These are phyloP conservation scores for Mellivora capensis DNA, from an alignment of 2,113 vertebrate genomes.

Conservation along the genomic window DNA sequence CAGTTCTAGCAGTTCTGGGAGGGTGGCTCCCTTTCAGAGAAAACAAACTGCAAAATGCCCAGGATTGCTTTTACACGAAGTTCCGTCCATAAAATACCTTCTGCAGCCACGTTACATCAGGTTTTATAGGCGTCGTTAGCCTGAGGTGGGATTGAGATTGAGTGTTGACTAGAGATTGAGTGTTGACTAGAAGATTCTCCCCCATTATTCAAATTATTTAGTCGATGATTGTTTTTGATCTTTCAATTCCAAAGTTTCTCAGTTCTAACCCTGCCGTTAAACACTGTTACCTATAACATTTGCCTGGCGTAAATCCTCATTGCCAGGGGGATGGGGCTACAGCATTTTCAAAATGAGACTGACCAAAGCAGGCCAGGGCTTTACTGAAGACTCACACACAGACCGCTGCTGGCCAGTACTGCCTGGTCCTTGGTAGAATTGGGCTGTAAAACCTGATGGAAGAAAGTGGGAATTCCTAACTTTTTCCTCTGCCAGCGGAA, in stretches of 20 bases:
- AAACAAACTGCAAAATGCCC: not conserved
- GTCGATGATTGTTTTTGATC: not conserved
- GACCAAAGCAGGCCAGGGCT: not conserved
- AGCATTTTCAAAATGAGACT: not conserved
- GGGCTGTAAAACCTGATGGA: not conserved
- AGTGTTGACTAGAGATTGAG: not conserved
- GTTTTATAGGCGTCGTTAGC: not conserved
- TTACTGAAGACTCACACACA: not conserved
- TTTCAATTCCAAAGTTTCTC: not conserved
- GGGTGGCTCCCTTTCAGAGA: not conserved
- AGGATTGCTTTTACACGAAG: not conserved
- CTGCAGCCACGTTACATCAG: not conserved
- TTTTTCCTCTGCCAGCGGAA: not conserved
- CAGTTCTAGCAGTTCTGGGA: not conserved
- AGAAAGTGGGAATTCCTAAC: not conserved
- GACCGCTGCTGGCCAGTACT: not conserved
- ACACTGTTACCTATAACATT: not conserved
- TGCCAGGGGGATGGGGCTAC: not conserved
- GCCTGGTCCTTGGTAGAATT: not conserved
- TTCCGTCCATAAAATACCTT: not conserved
- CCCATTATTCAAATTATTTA: not conserved
- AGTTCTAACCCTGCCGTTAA: not conserved
- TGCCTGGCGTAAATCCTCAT: not conserved
- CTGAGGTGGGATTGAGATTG: not conserved
- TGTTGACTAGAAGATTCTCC: not conserved